These are phyloP conservation scores for Calcarius lapponicus DNA, from an alignment of 2,797 vertebrate species.

Conservation along the genomic window DNA sequence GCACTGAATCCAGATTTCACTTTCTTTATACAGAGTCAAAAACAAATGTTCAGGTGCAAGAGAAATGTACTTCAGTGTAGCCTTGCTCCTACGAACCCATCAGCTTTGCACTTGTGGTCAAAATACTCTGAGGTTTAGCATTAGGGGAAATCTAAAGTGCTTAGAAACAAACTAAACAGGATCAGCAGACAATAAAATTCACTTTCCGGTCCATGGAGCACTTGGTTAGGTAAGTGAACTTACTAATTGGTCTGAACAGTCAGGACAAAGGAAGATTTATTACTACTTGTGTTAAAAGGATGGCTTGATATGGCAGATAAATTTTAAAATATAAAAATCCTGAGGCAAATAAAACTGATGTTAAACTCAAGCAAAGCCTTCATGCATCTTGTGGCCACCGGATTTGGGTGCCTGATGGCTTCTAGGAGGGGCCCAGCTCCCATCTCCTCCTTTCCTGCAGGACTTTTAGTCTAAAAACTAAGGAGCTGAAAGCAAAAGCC, in stretches of 20 bases:
- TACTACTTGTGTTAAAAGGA: not conserved
- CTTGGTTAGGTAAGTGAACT: not conserved
- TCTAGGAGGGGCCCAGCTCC: not conserved
- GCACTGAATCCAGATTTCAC: not conserved
- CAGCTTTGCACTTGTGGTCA: not conserved
- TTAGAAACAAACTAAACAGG: not conserved
- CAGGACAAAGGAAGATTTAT: not conserved
- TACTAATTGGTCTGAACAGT: not conserved
- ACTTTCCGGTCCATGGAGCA: not conserved
- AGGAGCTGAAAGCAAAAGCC: not conserved
- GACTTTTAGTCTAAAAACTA: not conserved
- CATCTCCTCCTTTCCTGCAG: not conserved
- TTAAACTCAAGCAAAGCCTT: not conserved
- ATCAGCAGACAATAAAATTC: not conserved
- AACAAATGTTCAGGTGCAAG: not conserved
- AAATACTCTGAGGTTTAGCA: not conserved
- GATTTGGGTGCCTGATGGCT: not conserved
- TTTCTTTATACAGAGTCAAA: not conserved
- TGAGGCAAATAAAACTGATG: not conserved
- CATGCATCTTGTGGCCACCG: fast-evolving
- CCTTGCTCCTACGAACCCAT: not conserved
- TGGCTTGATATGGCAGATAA: not conserved
- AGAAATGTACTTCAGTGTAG: not conserved
- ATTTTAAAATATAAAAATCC: not conserved
- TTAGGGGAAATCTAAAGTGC: not conserved